A percentile compares a stretch with the other conserved stretches of the same genome.
These are phyloP conservation scores for Cnemophilus loriae DNA, from an alignment of 2,113 vertebrate species.

Conservation along the genomic window DNA sequence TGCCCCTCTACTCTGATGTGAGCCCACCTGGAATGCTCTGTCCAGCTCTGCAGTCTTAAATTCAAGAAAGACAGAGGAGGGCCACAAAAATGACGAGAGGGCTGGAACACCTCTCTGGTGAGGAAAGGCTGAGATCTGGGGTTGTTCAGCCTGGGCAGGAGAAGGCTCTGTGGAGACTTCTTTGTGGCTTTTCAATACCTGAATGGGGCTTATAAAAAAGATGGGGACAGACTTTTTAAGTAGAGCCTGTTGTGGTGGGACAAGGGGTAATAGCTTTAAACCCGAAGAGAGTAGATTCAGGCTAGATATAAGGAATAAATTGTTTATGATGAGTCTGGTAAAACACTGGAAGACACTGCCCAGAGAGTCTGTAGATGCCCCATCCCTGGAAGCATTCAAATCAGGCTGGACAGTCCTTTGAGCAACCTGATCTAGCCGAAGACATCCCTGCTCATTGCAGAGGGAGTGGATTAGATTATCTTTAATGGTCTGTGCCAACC, in stretches of 20 bases:
- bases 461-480: not conserved
- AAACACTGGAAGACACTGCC: not conserved
- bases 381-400: not conserved
- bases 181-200: not conserved
- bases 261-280: not conserved
- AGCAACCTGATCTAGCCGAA: not conserved
- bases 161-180: not conserved
- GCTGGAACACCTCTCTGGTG: not conserved
- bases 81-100: not conserved
- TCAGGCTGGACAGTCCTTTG: not conserved
- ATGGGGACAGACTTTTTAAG: not conserved
- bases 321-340: not conserved
- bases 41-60: not conserved
- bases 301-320: not conserved
- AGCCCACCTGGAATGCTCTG: not conserved
- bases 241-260: not conserved
- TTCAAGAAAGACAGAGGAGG: not conserved
- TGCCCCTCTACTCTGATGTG: not conserved
- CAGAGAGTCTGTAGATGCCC: not conserved
- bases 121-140: not conserved
- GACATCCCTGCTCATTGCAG: not conserved
- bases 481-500: not conserved
- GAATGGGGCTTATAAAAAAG: not conserved
- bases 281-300: not conserved
- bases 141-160: not conserved